These are phyloP conservation scores for Narcine bancroftii DNA, from an alignment of 2,113 vertebrate species.

Conservation along the genomic window DNA sequence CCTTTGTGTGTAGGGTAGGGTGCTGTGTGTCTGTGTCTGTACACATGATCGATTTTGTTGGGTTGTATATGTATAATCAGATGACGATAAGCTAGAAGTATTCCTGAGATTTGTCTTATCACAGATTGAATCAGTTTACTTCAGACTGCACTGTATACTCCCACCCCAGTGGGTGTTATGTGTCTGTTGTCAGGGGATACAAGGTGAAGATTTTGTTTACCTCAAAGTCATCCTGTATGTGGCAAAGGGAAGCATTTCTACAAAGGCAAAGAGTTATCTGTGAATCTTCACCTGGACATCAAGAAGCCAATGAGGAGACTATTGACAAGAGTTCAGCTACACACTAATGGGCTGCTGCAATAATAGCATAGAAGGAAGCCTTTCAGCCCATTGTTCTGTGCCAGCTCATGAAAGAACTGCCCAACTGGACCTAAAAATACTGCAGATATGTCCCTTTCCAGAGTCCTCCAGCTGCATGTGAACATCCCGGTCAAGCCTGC, in stretches of 20 bases:
- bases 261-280: not conserved
- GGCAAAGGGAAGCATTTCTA: not conserved
- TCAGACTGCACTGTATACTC: no score
- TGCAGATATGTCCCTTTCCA: no score
- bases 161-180: not conserved
- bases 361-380: not conserved
- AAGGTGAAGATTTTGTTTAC: not conserved
- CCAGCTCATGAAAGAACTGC: no score
- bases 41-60: no score
- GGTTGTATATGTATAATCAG: no score
- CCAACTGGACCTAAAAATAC: no score
- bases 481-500: no score
- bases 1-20: no score
- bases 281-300: not conserved
- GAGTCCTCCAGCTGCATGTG: no score
- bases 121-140: not conserved
- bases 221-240: not conserved
- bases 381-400: not conserved
- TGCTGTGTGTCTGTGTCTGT: no score
- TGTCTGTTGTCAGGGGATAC: not conserved
- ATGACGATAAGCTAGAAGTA: no score
- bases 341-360: not conserved
- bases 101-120: not conserved
- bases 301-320: not conserved
- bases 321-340: not conserved